Evolutionary conservation across 2,888 invertebrate species (phyloP).

Genomic region (Xiphydria camelus): DNA sequence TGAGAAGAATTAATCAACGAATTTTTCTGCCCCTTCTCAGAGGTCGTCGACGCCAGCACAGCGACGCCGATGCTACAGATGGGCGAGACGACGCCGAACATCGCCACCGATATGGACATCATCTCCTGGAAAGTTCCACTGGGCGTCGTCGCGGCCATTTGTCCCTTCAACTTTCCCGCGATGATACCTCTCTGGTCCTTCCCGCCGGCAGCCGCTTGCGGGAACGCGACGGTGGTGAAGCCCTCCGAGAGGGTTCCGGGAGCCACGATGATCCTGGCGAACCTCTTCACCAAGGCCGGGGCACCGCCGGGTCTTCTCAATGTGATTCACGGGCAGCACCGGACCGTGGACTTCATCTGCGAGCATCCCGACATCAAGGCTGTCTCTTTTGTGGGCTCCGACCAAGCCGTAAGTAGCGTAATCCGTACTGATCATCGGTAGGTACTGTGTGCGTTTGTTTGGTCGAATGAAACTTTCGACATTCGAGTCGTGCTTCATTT

Average conservation of each 20-base stretch:
- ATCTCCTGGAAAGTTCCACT: slow-evolving; percentile 89
- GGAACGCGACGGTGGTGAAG: slow-evolving; percentile 93
- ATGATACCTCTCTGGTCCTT: slow-evolving; percentile 99
- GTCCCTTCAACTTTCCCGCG: slow-evolving; percentile 99
- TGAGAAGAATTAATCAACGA: neutral
- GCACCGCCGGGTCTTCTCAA: slow-evolving; percentile 96
- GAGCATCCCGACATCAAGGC: slow-evolving; percentile 95
- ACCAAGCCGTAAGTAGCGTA: slow-evolving; percentile 81
- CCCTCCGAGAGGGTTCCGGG: slow-evolving; percentile 99
- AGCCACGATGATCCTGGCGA: slow-evolving; percentile 92
- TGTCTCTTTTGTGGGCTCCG: slow-evolving; percentile 98
- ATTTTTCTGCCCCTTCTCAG: slow-evolving; percentile 57
- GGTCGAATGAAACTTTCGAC: neutral
- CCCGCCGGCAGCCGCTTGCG: slow-evolving; percentile 83
- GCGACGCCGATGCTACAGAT: slow-evolving; percentile 89
- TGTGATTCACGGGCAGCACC: slow-evolving; percentile 93
- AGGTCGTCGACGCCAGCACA: slow-evolving; percentile 97
- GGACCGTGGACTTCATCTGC: slow-evolving; percentile 96
- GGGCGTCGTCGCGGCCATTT: slow-evolving; percentile 92
- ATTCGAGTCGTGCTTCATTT: no score
- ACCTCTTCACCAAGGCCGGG: slow-evolving; percentile 90
- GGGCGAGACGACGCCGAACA: slow-evolving; percentile 86
- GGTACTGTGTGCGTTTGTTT: no score
- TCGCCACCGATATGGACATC: slow-evolving; percentile 97
- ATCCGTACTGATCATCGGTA: no score